phyloP scores from a whole-genome alignment of 2,888 invertebrate genomes.

The Phlogophora meticulosa region DNA sequence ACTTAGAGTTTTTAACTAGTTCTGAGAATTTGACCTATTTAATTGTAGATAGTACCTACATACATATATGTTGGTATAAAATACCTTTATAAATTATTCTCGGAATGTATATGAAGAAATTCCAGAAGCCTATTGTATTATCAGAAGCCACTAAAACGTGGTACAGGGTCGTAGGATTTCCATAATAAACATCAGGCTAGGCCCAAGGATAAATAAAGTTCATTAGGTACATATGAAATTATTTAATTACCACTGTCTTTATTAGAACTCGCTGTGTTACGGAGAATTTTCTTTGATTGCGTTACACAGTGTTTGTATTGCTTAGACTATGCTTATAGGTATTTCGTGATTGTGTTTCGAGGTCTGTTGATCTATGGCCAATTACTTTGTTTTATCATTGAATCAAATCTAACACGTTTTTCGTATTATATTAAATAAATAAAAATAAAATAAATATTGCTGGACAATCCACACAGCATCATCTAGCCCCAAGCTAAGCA shows the following conservation, averaged over 20 bases:
- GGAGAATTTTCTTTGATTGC: conserved; percentile 53
- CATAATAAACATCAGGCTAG: conserved; percentile 65
- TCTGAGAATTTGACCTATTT: too few relatives aligned
- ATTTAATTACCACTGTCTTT: conserved; percentile 65
- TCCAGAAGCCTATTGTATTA: conserved; percentile 4
- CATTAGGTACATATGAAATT: conserved; percentile 68
- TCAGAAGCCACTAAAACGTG: conserved; percentile 20
- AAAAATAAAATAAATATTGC: too few relatives aligned
- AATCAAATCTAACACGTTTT: neutral
- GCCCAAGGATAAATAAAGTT: conserved; percentile 70
- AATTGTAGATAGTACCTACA: too few relatives aligned
- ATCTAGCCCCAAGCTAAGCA: too few relatives aligned
- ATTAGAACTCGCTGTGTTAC: conserved; percentile 36
- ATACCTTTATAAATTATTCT: too few relatives aligned
- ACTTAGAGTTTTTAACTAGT: neutral
- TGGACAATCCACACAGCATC: too few relatives aligned
- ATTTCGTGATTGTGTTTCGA: conserved; percentile 19
- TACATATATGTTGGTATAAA: too few relatives aligned
- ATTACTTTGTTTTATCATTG: conserved; percentile 3
- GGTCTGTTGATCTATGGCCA: conserved; percentile 7
- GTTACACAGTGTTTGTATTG: conserved; percentile 35
- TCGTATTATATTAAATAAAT: too few relatives aligned
- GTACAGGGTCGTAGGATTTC: conserved; percentile 64
- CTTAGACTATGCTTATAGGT: conserved; percentile 16
- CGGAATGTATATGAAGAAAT: neutral